phyloP scores from a whole-genome alignment of 2,888 invertebrate genomes.

The Ctenicera cuprea region DNA sequence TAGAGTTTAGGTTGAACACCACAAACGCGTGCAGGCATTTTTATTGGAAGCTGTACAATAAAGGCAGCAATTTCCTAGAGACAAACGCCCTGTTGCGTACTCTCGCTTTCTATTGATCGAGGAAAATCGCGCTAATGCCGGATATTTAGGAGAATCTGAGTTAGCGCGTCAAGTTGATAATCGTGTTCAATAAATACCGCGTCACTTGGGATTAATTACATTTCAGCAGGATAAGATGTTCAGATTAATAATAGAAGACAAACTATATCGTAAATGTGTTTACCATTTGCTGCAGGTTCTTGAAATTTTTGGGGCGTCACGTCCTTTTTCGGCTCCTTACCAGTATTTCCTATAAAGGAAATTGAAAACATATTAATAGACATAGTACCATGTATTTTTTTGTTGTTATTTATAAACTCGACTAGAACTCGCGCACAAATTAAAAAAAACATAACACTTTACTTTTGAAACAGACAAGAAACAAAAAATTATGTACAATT shows the following conservation, averaged over 20 bases:
- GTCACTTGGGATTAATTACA: constrained; percentile 3
- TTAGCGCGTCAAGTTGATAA: constrained; percentile 20
- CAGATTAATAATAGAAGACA: background rate
- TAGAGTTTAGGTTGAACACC: too few relatives aligned
- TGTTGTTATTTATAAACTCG: too few relatives aligned
- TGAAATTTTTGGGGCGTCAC: constrained; percentile 81
- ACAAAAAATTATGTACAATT: too few relatives aligned
- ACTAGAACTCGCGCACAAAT: too few relatives aligned
- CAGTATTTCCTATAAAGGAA: constrained; percentile 81
- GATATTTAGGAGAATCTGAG: constrained; percentile 25
- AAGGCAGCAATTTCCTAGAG: background rate
- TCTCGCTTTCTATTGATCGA: constrained; percentile 61
- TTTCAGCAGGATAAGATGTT: constrained; percentile 1
- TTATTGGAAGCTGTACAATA: constrained; percentile 2
- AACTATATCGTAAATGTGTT: constrained; percentile 53
- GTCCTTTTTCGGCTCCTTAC: constrained; percentile 80
- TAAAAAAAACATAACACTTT: background rate
- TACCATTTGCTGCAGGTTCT: constrained; percentile 75
- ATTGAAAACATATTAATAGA: background rate
- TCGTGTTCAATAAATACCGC: background rate
- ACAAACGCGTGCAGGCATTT: background rate
- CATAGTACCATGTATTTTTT: too few relatives aligned
- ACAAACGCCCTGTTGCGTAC: constrained; percentile 57
- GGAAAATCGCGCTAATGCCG: constrained; percentile 37
- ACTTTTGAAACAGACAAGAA: background rate